Conservation (phyloP, 2,797 vertebrate genomes). For the Esox masquinongy region DNA sequence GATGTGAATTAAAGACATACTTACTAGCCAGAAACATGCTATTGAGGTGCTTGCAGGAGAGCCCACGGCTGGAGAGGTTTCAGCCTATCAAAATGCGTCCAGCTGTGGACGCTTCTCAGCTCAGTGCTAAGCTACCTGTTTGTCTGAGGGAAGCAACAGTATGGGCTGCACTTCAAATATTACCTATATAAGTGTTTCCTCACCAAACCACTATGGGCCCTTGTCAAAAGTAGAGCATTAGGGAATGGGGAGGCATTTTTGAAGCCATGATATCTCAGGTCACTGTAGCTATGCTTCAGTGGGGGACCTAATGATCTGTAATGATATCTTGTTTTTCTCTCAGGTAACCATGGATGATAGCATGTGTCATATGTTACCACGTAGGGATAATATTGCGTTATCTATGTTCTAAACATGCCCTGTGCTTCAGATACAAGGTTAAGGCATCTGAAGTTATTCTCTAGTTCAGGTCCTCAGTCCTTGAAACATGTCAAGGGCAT, state of each 20-base stretch:
- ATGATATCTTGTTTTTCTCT: slow-evolving; percentile 44
- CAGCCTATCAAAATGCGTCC: slow-evolving; percentile 38
- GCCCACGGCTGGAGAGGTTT: slow-evolving; percentile 46
- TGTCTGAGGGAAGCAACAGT: slow-evolving; percentile 38
- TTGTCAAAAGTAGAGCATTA: background rate
- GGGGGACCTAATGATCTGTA: slow-evolving; percentile 43
- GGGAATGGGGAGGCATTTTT: background rate
- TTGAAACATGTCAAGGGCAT: slow-evolving; percentile 51
- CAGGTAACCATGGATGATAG: slow-evolving; percentile 53
- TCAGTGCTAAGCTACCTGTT: slow-evolving; percentile 48
- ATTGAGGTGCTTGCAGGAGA: slow-evolving; percentile 62
- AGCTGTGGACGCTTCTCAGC: slow-evolving; percentile 48
- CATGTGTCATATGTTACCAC: slow-evolving; percentile 52
- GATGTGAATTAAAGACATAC: slow-evolving; percentile 47
- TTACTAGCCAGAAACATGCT: slow-evolving; percentile 49
- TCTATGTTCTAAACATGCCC: slow-evolving; percentile 40
- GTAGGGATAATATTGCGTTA: slow-evolving; percentile 15
- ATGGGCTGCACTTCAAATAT: background rate
- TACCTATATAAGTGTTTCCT: background rate
- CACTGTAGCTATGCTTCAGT: slow-evolving; percentile 45
- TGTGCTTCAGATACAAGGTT: slow-evolving; percentile 25
- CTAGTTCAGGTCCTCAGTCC: slow-evolving; percentile 35
- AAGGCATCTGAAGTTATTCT: slow-evolving; percentile 29
- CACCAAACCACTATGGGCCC: background rate
- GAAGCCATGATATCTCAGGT: slow-evolving; percentile 14